Conservation (phyloP, 2,797 vertebrate genomes). For the Labroides dimidiatus region DNA sequence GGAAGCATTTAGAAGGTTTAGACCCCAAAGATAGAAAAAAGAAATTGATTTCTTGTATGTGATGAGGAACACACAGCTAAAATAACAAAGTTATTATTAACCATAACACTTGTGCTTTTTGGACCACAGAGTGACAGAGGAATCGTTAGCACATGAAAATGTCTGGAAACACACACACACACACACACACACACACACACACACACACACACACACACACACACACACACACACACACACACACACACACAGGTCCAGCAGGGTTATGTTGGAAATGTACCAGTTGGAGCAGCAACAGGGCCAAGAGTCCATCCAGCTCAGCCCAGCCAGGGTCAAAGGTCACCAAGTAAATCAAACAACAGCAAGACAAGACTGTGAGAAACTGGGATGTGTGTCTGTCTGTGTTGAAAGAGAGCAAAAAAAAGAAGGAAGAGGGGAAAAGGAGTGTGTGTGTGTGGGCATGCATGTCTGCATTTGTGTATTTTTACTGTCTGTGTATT, state of each 20-base stretch:
- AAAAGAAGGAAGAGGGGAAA: conserved; percentile 6
- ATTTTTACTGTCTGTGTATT: conserved; percentile 51
- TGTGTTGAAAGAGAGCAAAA: conserved; percentile 20
- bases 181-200: conserved; percentile 17
- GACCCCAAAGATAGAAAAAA: neutral
- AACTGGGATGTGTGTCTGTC: conserved; percentile 50
- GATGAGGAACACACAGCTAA: conserved; percentile 4
- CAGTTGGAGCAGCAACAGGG: conserved; percentile 60
- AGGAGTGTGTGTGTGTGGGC: conserved; percentile 13
- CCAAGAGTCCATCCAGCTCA: conserved; percentile 73
- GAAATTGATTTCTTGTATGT: neutral
- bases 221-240: conserved; percentile 8
- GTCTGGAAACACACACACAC: conserved; percentile 3
- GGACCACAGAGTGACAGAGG: neutral
- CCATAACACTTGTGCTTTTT: conserved; percentile 3
- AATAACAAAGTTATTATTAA: neutral
- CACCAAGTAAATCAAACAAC: conserved; percentile 77
- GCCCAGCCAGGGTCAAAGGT: conserved; percentile 67
- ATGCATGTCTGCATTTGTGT: conserved; percentile 42
- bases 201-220: conserved; percentile 1
- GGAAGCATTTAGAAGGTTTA: conserved; percentile 3
- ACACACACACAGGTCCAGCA: conserved; percentile 13
- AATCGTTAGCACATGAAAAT: conserved; percentile 4
- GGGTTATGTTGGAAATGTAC: conserved; percentile 52
- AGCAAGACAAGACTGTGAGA: conserved; percentile 76